These are phyloP conservation scores for Crepidodera aurea DNA, from an alignment of 2,888 invertebrate species.

Conservation along the genomic window DNA sequence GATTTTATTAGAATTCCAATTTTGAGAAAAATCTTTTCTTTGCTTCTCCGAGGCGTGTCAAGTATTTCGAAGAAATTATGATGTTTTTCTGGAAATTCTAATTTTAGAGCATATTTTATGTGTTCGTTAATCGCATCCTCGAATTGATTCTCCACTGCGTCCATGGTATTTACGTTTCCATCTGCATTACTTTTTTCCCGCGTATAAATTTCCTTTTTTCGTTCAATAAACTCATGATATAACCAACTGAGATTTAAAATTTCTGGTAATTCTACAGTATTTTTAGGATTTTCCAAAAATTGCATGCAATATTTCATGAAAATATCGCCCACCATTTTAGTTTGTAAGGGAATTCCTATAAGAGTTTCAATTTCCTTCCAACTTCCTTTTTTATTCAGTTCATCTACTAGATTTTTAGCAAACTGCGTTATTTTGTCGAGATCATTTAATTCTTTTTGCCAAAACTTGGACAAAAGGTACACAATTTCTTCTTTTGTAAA, in stretches of 20 bases:
- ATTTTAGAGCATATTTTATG: background rate
- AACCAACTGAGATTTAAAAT: background rate
- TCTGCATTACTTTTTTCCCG: constrained; percentile 16
- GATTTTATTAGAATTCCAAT: constrained; percentile 12
- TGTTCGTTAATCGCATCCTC: constrained; percentile 10
- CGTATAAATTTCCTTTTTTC: constrained; percentile 16
- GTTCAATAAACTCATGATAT: constrained; percentile 17
- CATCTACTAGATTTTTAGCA: background rate
- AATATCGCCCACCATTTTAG: constrained; percentile 25
- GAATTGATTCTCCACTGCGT: background rate
- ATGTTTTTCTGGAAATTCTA: background rate
- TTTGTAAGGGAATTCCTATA: constrained; percentile 23
- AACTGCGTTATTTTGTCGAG: background rate
- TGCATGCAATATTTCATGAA: constrained; percentile 16
- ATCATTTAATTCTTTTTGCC: background rate
- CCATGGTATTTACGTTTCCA: background rate
- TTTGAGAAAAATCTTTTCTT: constrained; percentile 2
- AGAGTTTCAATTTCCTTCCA: background rate
- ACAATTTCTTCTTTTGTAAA: background rate
- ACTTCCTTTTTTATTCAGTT: background rate
- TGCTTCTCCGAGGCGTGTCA: background rate
- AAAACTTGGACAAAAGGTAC: background rate
- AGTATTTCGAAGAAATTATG: constrained; percentile 3
- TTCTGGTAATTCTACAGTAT: background rate
- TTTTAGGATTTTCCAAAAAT: background rate